Evolutionary conservation across 2,113 vertebrate species (phyloP).

Genomic region (Crotalus viridis): DNA sequence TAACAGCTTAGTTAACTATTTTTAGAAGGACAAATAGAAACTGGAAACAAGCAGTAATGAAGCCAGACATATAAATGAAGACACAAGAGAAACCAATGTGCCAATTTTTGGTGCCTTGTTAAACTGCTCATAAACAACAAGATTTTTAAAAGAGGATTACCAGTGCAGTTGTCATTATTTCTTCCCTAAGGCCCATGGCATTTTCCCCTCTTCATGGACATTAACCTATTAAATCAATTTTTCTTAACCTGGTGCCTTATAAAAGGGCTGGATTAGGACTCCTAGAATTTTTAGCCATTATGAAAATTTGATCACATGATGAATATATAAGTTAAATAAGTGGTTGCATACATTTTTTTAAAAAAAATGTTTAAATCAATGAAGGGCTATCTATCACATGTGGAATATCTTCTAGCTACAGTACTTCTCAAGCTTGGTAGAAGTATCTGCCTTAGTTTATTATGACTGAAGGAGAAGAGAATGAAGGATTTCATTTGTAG

Average conservation of each 20-base stretch:
- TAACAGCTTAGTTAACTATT: constrained; percentile 10
- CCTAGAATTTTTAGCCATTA: background rate
- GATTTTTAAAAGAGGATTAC: background rate
- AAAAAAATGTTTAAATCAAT: background rate
- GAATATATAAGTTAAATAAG: background rate
- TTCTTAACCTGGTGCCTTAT: background rate
- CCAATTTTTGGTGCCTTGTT: background rate
- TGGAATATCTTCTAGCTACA: background rate
- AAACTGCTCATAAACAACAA: constrained; percentile 5
- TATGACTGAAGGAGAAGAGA: background rate
- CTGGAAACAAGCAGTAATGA: constrained; percentile 1
- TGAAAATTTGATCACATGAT: background rate
- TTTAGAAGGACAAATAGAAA: constrained; percentile 21
- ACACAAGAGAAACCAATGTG: constrained; percentile 13
- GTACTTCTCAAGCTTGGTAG: background rate
- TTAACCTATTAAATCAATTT: background rate
- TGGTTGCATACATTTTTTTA: background rate
- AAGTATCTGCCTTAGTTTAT: background rate
- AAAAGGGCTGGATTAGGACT: background rate
- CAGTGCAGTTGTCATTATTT: background rate
- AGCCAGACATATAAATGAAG: background rate
- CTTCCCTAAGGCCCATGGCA: background rate
- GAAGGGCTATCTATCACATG: background rate
- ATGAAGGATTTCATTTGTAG: background rate
- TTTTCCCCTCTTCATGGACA: background rate